Base-by-base conservation (phyloP, 2,797 vertebrate genomes). In the Poeciliopsis gracilis region DNA sequence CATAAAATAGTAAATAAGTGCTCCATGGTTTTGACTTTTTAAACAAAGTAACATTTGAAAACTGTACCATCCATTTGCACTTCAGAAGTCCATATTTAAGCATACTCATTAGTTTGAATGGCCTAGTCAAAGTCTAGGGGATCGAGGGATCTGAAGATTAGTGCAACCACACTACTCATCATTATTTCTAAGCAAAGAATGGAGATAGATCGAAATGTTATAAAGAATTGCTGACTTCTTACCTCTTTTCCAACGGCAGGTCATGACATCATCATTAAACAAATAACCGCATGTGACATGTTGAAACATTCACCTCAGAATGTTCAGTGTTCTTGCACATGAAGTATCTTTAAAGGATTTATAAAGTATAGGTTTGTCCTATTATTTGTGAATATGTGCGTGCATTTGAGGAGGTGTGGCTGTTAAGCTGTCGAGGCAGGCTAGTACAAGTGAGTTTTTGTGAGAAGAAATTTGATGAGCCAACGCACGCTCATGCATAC, bases 381-480 rank as follows among this genome's bases (percentile, higher is more conserved):
- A 25, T 66, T 53, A 13, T 83, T 78, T 75, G 70, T 41, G 20
- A 75, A 46, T 16, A 0, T 33, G 51, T 71, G 74, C 1, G 38
- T 78, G 70, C 67, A 16, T 72, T 10, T 69, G 45, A 33, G 75
- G n/a, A 80, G 83, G 81, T 76, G 79, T 76, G 77, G 16, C 30
- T 36, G 30, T 77, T 66, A n/a, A 33, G 25, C 23, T 51, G 9
- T 33, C 11, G 57, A 73, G 84, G 74, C 85, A 90, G 73, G 90
- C 85, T 80, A 77, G 76, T 75, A 91, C 90, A 93, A 77, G 88
- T 79, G 41, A 81, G 23, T 4, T 3, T 84, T 5, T 73, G 43
- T 46, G 75, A 74, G 71, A 83, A 77, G 76, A 51, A 71, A 45
- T 23, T 41, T 41, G 25, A 41, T 36, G 16, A 38, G 36, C 36